phyloP scores from a whole-genome alignment of 2,113 vertebrate genomes.

The Spea multiplicata region DNA sequence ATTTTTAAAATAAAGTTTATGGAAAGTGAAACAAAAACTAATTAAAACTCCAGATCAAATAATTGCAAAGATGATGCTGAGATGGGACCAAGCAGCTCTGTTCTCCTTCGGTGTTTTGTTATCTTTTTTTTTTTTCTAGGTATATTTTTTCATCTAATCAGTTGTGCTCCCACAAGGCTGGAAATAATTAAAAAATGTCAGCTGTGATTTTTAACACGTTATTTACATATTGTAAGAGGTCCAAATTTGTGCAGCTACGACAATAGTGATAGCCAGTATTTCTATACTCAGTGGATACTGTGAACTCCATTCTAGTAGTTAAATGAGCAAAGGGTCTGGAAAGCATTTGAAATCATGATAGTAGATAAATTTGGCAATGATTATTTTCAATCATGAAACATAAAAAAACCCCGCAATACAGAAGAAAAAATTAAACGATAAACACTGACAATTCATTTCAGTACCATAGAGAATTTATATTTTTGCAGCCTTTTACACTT shows the following conservation, averaged over 20 bases:
- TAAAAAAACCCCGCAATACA: no score
- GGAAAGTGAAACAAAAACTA: constrained; percentile 1
- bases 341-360: no score
- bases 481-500: no score
- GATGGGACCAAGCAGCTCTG: not conserved
- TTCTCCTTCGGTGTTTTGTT: constrained; percentile 22
- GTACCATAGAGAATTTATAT: no score
- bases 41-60: constrained; percentile 18
- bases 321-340: no score
- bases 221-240: constrained; percentile 12
- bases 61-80: constrained; percentile 17
- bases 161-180: not conserved
- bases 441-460: no score
- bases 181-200: constrained; percentile 30
- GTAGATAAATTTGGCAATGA: no score
- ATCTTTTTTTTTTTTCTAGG: not conserved
- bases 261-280: not conserved
- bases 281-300: not conserved
- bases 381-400: no score
- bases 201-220: constrained; percentile 5
- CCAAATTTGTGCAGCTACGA: constrained; percentile 16
- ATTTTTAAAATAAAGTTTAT: not conserved
- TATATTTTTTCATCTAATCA: constrained; percentile 21
- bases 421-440: no score
- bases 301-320: no score